Conservation (phyloP, 2,888 invertebrate genomes). For the Mesodorylaimus sp. region DNA sequence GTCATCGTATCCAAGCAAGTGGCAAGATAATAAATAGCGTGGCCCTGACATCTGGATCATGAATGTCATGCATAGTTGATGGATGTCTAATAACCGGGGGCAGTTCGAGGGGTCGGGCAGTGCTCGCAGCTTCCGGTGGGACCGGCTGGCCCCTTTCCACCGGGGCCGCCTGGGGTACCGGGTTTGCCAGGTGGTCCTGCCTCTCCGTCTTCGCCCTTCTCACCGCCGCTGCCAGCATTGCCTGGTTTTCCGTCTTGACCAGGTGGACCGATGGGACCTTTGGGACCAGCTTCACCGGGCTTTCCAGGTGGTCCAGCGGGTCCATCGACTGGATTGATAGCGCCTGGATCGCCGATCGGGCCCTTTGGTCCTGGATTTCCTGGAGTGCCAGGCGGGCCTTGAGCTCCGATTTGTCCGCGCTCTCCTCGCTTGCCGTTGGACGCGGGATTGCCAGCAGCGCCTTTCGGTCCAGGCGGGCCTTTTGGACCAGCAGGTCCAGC, state of each 20-base stretch:
- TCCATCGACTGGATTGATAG: background rate
- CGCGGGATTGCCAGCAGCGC: constrained; percentile 14
- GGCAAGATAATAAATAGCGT: too few species aligned
- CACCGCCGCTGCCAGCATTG: constrained; percentile 7
- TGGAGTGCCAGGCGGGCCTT: constrained; percentile 10
- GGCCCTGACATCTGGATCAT: too few species aligned
- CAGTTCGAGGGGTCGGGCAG: too few species aligned
- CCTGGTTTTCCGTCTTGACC: constrained; percentile 5
- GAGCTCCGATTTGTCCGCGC: constrained; percentile 10
- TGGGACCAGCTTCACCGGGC: too few species aligned
- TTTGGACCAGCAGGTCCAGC: constrained; percentile 11
- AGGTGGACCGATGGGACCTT: too few species aligned
- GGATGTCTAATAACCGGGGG: too few species aligned
- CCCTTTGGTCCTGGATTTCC: constrained; percentile 11
- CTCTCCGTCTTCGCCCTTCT: constrained; percentile 4
- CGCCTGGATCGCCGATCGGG: constrained; percentile 8
- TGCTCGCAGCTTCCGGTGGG: too few species aligned
- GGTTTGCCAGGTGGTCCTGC: background rate
- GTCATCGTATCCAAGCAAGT: too few species aligned
- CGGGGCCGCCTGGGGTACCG: constrained; percentile 5
- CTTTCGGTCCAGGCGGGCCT: constrained; percentile 14
- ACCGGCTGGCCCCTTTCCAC: constrained; percentile 1
- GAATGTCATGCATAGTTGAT: too few species aligned
- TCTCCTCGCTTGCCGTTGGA: constrained; percentile 11
- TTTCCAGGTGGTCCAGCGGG: background rate